Percentiles rank a stretch among this genome's conserved stretches.
phyloP scores from a whole-genome alignment of 2,113 vertebrate species.

The Nibea albiflora region DNA sequence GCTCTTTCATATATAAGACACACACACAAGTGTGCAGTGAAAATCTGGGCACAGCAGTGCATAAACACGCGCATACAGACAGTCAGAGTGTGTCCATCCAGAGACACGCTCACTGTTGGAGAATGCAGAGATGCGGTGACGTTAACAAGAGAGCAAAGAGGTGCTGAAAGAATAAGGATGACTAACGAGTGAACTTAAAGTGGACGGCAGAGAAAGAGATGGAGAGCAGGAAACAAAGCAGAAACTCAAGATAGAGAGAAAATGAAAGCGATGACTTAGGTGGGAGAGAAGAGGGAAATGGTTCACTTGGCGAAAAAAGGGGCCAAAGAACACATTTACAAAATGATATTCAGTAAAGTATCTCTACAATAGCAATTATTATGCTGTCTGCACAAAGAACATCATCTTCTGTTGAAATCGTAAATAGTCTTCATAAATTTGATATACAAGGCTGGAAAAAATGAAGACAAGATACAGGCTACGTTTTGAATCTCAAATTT shows the following conservation, averaged over 20 bases:
- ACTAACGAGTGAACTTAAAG: constrained; percentile 25
- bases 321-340: background rate
- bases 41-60: background rate
- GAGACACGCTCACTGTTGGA: background rate
- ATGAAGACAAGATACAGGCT: background rate
- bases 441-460: background rate
- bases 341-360: background rate
- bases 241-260: background rate
- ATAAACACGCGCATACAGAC: background rate
- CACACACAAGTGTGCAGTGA: constrained; percentile 3
- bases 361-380: background rate
- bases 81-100: background rate
- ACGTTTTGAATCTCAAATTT: background rate
- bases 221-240: constrained; percentile 20
- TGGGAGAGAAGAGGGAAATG: background rate
- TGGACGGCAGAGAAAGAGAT: background rate
- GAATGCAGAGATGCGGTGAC: constrained; percentile 3
- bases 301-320: background rate
- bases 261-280: background rate
- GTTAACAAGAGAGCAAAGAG: background rate
- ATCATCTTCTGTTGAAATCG: background rate
- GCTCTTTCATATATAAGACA: background rate
- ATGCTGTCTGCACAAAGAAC: background rate
- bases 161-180: constrained; percentile 50
- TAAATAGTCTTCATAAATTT: background rate